phyloP scores from a whole-genome alignment of 2,888 invertebrate genomes.

The Chalcis sispes region DNA sequence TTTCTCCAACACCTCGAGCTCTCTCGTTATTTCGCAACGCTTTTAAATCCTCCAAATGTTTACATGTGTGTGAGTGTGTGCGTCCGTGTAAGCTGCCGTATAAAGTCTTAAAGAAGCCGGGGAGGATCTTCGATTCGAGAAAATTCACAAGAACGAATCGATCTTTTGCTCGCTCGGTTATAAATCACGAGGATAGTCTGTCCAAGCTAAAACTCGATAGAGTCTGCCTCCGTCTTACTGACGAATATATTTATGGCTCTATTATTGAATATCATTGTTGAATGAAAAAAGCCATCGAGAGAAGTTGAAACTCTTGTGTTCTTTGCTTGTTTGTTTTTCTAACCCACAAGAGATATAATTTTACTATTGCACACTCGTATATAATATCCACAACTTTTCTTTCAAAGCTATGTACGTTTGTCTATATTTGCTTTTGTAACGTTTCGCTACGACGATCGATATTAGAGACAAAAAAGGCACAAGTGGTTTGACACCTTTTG shows the following conservation, averaged over 20 bases:
- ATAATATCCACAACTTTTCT: too few species aligned
- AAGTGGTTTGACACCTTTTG: too few species aligned
- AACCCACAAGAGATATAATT: too few species aligned
- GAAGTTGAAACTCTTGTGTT: conserved; percentile 34
- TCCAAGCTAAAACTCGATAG: not conserved
- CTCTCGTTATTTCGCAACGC: too few species aligned
- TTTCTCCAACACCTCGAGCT: not conserved
- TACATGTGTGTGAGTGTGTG: not conserved
- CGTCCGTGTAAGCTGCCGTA: too few species aligned
- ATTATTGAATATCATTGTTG: conserved; percentile 50
- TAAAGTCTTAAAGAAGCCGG: not conserved
- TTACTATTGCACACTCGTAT: too few species aligned
- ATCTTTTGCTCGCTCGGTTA: conserved; percentile 1
- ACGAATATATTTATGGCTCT: conserved; percentile 51
- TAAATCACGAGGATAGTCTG: conserved; percentile 6
- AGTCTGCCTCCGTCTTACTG: not conserved
- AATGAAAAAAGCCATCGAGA: not conserved
- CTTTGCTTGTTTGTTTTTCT: not conserved
- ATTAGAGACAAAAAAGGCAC: too few species aligned
- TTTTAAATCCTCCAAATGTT: not conserved
- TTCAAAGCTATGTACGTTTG: too few species aligned
- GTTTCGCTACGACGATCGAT: too few species aligned
- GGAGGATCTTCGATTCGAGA: not conserved
- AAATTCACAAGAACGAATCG: conserved; percentile 20
- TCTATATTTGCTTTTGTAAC: too few species aligned